Percentiles rank a stretch among this genome's conserved stretches.
phyloP scores from a whole-genome alignment of 1,140 invertebrate genomes.

The Asbolus verrucosus region DNA sequence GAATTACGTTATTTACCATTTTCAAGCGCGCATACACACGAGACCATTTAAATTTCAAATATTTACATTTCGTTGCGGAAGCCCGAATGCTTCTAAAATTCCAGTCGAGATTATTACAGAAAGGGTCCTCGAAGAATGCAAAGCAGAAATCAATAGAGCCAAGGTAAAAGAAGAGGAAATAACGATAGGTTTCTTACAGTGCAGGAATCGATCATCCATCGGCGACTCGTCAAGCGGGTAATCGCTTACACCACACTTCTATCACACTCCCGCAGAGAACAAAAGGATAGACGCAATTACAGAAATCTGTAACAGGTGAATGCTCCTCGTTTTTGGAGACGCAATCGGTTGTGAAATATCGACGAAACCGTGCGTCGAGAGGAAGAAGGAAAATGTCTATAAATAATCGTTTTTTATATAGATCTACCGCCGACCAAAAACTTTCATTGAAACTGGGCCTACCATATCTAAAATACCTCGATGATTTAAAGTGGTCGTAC shows the following conservation, averaged over 20 bases:
- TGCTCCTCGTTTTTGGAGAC: constrained; percentile 1
- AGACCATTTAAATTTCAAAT: constrained; percentile 34
- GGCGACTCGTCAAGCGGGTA: too few relatives aligned
- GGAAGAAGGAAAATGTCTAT: neutral
- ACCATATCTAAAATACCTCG: constrained; percentile 16
- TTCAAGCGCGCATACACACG: neutral
- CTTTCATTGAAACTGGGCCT: constrained; percentile 4
- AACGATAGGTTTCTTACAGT: neutral
- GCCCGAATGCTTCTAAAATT: constrained; percentile 17
- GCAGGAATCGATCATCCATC: neutral
- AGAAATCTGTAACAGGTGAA: neutral
- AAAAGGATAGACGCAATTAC: neutral
- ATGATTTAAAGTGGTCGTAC: constrained; percentile 29
- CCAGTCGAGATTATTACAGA: constrained; percentile 1
- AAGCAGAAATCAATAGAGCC: constrained; percentile 9
- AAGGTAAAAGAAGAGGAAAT: neutral
- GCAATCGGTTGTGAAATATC: too few relatives aligned
- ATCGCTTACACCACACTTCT: too few relatives aligned
- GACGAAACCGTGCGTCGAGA: too few relatives aligned
- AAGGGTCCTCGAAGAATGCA: constrained; percentile 29
- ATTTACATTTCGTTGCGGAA: constrained; percentile 26
- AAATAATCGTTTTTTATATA: constrained; percentile 37
- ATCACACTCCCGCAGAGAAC: neutral
- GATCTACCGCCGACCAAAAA: neutral
- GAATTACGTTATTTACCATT: constrained; percentile 4